Conservation (phyloP, 2,113 vertebrate species). For the Abramis brama region DNA sequence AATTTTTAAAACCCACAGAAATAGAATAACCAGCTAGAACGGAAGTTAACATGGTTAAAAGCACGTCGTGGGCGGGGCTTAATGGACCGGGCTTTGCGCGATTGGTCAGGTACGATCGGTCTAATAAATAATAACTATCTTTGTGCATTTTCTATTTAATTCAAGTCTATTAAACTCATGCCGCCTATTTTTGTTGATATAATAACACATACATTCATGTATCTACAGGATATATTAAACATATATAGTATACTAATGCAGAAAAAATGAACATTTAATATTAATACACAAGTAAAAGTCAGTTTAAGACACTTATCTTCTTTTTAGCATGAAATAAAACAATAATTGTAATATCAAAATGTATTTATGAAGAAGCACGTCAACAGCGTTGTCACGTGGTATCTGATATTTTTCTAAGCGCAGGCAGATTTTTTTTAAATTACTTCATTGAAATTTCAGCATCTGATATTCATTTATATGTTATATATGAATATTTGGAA, state of each 20-base stretch:
- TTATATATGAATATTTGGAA: background rate
- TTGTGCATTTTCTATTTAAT: background rate
- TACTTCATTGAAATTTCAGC: background rate
- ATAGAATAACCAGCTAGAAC: background rate
- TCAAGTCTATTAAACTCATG: background rate
- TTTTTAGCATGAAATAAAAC: background rate
- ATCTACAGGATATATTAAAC: background rate
- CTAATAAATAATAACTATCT: background rate
- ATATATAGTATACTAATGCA: background rate
- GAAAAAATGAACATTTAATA: background rate
- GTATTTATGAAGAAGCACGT: background rate
- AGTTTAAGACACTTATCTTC: background rate
- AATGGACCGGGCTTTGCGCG: background rate
- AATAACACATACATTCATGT: background rate
- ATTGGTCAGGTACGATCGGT: background rate
- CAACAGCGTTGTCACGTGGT: background rate
- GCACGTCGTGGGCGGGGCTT: background rate
- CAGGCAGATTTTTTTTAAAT: background rate
- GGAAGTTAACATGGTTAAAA: too few relatives aligned
- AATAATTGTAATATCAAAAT: background rate
- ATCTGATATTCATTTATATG: background rate
- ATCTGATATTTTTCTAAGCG: background rate
- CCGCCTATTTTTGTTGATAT: background rate
- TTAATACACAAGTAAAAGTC: background rate
- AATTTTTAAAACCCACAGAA: background rate